Conservation (phyloP, 2,888 invertebrate genomes). For the Chaitophorus viminalis region DNA sequence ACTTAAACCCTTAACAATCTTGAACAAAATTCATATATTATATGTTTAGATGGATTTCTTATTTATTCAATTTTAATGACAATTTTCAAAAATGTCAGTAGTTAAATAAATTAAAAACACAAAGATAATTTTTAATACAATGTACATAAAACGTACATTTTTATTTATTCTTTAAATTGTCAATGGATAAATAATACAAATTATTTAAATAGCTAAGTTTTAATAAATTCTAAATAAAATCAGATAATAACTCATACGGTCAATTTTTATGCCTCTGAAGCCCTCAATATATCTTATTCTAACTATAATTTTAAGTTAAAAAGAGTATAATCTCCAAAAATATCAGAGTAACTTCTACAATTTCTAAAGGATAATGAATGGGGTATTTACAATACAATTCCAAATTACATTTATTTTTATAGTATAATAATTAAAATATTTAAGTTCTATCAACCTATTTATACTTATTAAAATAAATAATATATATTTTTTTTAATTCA, state of each 20-base stretch:
- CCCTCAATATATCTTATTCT: constrained; percentile 56
- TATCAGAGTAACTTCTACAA: constrained; percentile 44
- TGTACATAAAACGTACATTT: constrained; percentile 24
- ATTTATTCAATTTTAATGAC: neutral
- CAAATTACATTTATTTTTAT: constrained; percentile 55
- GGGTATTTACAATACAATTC: constrained; percentile 58
- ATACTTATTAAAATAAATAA: constrained; percentile 61
- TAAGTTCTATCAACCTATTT: constrained; percentile 58
- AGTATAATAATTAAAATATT: constrained; percentile 60
- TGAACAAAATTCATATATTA: neutral
- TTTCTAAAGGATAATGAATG: constrained; percentile 51
- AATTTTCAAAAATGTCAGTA: neutral
- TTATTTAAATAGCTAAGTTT: neutral
- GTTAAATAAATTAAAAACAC: neutral
- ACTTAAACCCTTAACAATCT: neutral
- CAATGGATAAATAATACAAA: constrained; percentile 9
- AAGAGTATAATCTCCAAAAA: constrained; percentile 41
- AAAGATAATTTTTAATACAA: neutral
- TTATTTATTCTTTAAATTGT: neutral
- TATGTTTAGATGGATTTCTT: neutral
- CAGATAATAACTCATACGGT: constrained; percentile 23
- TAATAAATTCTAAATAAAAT: constrained; percentile 5
- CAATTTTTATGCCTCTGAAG: constrained; percentile 57
- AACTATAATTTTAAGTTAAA: constrained; percentile 51
- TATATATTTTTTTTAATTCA: constrained; percentile 46